These are phyloP conservation scores for Bubalus kerabau DNA, from an alignment of 2,113 vertebrate species.

Conservation along the genomic window DNA sequence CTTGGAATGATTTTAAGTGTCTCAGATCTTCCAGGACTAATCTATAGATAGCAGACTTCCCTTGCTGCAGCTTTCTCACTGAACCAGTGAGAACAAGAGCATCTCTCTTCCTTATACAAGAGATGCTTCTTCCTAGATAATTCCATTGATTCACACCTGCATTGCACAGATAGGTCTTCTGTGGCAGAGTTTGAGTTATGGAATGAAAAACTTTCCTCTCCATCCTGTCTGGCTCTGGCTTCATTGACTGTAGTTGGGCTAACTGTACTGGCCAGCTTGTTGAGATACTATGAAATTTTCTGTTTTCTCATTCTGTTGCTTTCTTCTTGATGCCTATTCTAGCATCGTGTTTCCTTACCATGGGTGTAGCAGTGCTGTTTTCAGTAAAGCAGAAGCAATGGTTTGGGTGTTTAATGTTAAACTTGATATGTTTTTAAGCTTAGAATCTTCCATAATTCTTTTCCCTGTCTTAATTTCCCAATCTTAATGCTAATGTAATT, in stretches of 20 bases:
- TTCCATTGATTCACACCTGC: background rate
- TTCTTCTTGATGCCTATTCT: background rate
- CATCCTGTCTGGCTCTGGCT: background rate
- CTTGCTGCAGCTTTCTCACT: background rate
- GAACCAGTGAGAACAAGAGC: background rate
- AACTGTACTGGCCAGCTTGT: background rate
- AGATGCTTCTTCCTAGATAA: background rate
- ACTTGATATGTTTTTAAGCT: background rate
- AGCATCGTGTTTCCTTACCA: background rate
- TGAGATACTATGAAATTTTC: background rate
- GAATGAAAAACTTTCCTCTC: background rate
- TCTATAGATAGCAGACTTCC: background rate
- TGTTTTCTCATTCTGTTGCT: background rate
- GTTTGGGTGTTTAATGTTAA: background rate
- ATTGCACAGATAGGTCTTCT: background rate
- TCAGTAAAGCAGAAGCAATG: background rate
- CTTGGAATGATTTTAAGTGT: background rate
- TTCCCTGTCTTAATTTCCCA: background rate
- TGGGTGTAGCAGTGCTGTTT: background rate
- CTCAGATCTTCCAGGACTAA: background rate
- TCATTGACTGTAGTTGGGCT: background rate
- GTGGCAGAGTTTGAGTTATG: background rate
- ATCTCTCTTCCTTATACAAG: background rate
- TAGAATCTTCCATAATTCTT: background rate
- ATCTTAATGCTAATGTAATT: background rate